Base-by-base conservation (phyloP, 2,113 vertebrate species). In the Microcebus tavaratra region DNA sequence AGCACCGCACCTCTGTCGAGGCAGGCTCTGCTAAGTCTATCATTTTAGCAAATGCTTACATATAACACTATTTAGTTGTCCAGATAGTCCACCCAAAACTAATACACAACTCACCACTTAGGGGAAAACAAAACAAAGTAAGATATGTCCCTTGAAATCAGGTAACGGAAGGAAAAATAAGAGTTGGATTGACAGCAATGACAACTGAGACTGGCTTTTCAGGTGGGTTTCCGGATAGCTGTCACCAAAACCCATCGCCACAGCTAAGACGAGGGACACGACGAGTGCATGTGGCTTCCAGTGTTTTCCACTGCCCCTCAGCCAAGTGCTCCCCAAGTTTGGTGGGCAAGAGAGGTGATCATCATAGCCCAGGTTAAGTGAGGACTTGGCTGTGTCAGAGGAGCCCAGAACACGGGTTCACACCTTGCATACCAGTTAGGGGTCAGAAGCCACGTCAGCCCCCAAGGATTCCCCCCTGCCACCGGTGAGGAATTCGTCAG, bases 1-100 rank as follows among this genome's bases (percentile, higher is more conserved):
- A 29, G 15, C 21, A 0, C 83, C 20, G 50, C 36, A 34, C 6
- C 36, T 84, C 48, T 27, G n/a, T 34, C 4, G 4, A 86, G 59
- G 21, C 2, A 45, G 36, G 11, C 75, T 67, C 7, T 39, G 55
- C 72, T 59, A 75, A 76, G 3, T 25, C 57, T 27, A n/a, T 78
- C 63, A 39, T 89, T 88, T 78, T 85, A 80, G 48, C 48, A 75
- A n/a, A 14, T n/a, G 11, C 57, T 94, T 76, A 75, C 94, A 57
- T 50, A 63, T 34, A 90, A 57, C 29, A 29, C 65, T 87, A 53
- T 84, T 80, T 87, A 27, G 14, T 31, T 88, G 36, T 42, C n/a
- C 78, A 73, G 25, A 81, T 4, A 84, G 39, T 68, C 65, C 23
- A 23, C 15, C 36, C 15, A 4, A 90, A 91, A 57, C 13, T 48